Evolutionary conservation across 2,888 invertebrate genomes (phyloP).

Genomic region (Ormyrus labotus): DNA sequence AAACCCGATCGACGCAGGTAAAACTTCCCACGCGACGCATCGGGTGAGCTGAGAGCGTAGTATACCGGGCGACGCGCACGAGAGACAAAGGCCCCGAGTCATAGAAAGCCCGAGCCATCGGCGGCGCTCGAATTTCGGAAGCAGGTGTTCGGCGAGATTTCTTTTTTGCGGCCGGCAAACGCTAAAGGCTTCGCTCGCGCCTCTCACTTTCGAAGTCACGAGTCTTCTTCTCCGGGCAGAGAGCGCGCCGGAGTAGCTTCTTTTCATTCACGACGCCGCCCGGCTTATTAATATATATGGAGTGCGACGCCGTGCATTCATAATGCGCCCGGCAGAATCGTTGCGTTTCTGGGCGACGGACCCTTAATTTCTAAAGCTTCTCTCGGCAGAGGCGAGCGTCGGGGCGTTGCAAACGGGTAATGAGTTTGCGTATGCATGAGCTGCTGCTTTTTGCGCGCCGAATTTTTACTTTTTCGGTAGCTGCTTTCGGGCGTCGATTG

Average conservation of each 20-base stretch:
- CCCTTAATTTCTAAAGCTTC: too few species aligned
- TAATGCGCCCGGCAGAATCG: too few species aligned
- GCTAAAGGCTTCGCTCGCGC: constrained; percentile 20
- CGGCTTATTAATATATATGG: constrained; percentile 38
- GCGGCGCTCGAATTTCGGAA: constrained; percentile 53
- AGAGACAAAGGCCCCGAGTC: too few species aligned
- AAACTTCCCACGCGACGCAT: constrained; percentile 12
- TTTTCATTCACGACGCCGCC: neutral
- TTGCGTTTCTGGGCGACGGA: too few species aligned
- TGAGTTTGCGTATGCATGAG: too few species aligned
- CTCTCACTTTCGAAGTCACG: constrained; percentile 51
- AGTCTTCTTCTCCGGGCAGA: neutral
- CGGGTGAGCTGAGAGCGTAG: neutral
- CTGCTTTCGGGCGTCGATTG: too few species aligned
- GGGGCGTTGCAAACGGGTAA: too few species aligned
- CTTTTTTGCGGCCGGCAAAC: constrained; percentile 36
- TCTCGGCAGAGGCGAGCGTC: too few species aligned
- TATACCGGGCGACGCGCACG: too few species aligned
- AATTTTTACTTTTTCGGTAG: too few species aligned
- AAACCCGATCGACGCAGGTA: neutral
- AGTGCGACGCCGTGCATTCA: neutral
- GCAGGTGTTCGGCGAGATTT: constrained; percentile 50
- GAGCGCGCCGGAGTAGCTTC: neutral
- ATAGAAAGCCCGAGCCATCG: too few species aligned
- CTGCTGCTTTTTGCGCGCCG: too few species aligned